A percentile compares a stretch with the other conserved stretches of the same genome.
phyloP scores from a whole-genome alignment of 2,797 vertebrate species.

The Antennarius maculatus region DNA sequence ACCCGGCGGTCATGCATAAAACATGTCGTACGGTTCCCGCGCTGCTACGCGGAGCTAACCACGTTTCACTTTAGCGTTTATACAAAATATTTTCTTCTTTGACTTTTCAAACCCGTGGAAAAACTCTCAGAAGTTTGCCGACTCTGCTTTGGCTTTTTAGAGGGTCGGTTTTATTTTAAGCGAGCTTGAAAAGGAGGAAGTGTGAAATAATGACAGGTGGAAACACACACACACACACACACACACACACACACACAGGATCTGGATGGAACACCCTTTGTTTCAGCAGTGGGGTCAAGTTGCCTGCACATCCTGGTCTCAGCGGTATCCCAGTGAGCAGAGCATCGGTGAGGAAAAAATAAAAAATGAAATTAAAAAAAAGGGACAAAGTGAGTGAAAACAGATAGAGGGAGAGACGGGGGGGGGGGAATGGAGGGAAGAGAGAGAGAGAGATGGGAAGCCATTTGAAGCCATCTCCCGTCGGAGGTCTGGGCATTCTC shows the following conservation, averaged over 20 bases:
- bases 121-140: constrained; percentile 64
- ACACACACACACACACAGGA: constrained; percentile 31
- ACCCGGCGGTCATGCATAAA: constrained; percentile 73
- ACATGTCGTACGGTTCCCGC: constrained; percentile 62
- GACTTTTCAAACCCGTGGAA: constrained; percentile 61
- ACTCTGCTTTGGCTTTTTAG: constrained; percentile 48
- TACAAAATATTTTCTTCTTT: constrained; percentile 67
- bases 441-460: constrained; percentile 47
- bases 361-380: constrained; percentile 25
- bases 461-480: constrained; percentile 73
- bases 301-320: constrained; percentile 62
- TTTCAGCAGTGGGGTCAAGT: constrained; percentile 61
- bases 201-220: constrained; percentile 51
- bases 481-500: constrained; percentile 67
- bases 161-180: constrained; percentile 36
- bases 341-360: constrained; percentile 64
- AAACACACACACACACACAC: constrained; percentile 23
- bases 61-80: constrained; percentile 70
- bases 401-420: constrained; percentile 32
- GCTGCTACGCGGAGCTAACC: constrained; percentile 56
- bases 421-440: constrained; percentile 41
- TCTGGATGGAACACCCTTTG: constrained; percentile 53
- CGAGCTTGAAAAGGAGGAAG: constrained; percentile 34
- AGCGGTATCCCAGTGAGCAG: constrained; percentile 65
- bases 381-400: constrained; percentile 25